Conservation (phyloP, 2,113 vertebrate genomes). For the Suncus etruscus region DNA sequence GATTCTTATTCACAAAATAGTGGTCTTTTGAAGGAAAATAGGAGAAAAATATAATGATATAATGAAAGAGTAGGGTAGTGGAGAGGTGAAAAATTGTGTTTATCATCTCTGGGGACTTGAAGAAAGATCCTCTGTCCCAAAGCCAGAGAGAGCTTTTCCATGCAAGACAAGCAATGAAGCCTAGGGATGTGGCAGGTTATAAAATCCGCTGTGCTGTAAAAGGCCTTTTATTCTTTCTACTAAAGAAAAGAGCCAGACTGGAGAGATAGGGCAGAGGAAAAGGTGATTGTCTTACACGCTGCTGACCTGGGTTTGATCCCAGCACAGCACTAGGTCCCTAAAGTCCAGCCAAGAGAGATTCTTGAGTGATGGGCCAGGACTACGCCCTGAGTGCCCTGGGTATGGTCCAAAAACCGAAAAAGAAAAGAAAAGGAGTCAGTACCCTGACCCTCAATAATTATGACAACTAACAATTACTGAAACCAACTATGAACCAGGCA, state of each 20-base stretch:
- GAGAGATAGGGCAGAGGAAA: too few species aligned
- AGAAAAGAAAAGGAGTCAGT: too few species aligned
- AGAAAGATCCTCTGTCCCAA: conserved; percentile 54
- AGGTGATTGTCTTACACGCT: too few species aligned
- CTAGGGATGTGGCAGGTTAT: not conserved
- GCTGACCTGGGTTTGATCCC: too few species aligned
- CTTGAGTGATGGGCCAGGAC: too few species aligned
- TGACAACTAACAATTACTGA: not conserved
- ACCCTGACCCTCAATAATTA: not conserved
- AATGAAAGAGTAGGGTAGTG: not conserved
- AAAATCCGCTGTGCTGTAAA: not conserved
- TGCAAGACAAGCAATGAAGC: not conserved
- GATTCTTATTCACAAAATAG: not conserved
- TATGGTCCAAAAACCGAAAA: too few species aligned
- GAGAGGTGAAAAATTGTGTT: not conserved
- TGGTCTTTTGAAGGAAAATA: not conserved
- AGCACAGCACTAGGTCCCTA: too few species aligned
- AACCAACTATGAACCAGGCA: not conserved
- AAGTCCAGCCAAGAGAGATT: too few species aligned
- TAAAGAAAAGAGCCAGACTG: not conserved
- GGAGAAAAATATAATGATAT: not conserved
- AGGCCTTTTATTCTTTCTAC: not conserved
- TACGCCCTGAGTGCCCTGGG: too few species aligned
- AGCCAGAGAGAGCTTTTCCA: conserved; percentile 33
- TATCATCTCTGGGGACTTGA: conserved; percentile 2